These are phyloP conservation scores for Bellardia bayeri DNA, from an alignment of 2,888 invertebrate genomes.

Conservation along the genomic window DNA sequence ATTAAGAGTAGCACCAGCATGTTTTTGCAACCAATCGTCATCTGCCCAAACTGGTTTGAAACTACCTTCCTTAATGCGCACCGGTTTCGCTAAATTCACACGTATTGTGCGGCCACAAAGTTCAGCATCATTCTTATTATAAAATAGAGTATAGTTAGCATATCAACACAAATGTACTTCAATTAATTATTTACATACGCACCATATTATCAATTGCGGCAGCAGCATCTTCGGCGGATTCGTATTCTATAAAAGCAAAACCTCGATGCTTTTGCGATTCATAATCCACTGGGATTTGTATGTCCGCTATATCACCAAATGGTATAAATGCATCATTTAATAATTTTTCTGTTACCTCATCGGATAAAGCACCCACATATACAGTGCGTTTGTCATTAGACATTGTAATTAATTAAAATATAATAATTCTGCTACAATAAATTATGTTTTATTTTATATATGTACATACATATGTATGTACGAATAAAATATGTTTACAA, in stretches of 20 bases:
- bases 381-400: slow-evolving; percentile 91
- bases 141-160: neutral
- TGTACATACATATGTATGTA: neutral
- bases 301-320: slow-evolving; percentile 99
- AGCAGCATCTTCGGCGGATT: slow-evolving; percentile 98
- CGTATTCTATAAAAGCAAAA: slow-evolving; percentile 99
- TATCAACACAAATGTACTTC: neutral
- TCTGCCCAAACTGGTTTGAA: slow-evolving; percentile 99
- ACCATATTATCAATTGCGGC: slow-evolving; percentile 99
- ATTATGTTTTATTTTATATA: neutral
- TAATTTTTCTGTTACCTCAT: slow-evolving; percentile 98
- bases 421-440: neutral
- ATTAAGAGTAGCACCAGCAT: slow-evolving; percentile 94
- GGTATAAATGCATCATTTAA: slow-evolving; percentile 98
- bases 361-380: slow-evolving; percentile 94
- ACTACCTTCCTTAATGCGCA: slow-evolving; percentile 97
- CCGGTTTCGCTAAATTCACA: slow-evolving; percentile 98
- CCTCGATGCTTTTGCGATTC: slow-evolving; percentile 98
- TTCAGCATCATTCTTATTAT: slow-evolving; percentile 96
- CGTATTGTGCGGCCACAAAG: slow-evolving; percentile 97
- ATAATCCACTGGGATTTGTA: slow-evolving; percentile 98
- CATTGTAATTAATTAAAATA: slow-evolving; percentile 76
- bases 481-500: slow-evolving; percentile 13
- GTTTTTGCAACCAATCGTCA: slow-evolving; percentile 98
- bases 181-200: slow-evolving; percentile 69